phyloP scores from a whole-genome alignment of 2,113 vertebrate genomes.

The Calyptommatus sinebrachiatus region DNA sequence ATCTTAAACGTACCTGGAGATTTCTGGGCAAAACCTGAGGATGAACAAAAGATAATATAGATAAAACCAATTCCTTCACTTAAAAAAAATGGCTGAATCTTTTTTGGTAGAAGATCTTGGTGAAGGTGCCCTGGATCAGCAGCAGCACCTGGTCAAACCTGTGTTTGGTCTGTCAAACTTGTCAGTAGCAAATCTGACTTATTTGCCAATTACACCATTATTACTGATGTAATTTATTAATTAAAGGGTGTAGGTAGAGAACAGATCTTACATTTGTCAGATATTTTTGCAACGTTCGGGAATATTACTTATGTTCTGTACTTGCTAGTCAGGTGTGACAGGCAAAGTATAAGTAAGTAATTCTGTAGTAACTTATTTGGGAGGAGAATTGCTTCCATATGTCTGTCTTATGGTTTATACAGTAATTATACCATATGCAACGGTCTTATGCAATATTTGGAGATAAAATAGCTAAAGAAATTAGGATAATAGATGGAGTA shows the following conservation, averaged over 20 bases:
- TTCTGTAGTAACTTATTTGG: slow-evolving; percentile 18
- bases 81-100: neutral
- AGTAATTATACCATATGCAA: neutral
- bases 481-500: neutral
- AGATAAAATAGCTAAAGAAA: neutral
- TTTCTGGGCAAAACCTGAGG: too few species aligned
- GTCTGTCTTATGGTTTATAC: slow-evolving; percentile 6
- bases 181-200: slow-evolving; percentile 59
- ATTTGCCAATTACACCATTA: slow-evolving; percentile 52
- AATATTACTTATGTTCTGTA: slow-evolving; percentile 31
- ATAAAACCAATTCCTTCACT: neutral
- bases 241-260: slow-evolving; percentile 45
- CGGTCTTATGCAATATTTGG: neutral
- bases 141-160: slow-evolving; percentile 49
- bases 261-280: slow-evolving; percentile 40
- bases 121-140: slow-evolving; percentile 9
- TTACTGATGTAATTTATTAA: slow-evolving; percentile 11
- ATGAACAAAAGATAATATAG: neutral
- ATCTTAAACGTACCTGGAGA: too few species aligned
- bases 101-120: neutral
- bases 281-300: slow-evolving; percentile 35
- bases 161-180: slow-evolving; percentile 28
- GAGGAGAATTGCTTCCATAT: slow-evolving; percentile 39
- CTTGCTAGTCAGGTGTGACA: slow-evolving; percentile 46
- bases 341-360: slow-evolving; percentile 42